These are phyloP conservation scores for Hyles euphorbiae DNA, from an alignment of 1,140 invertebrate species.

Conservation along the genomic window DNA sequence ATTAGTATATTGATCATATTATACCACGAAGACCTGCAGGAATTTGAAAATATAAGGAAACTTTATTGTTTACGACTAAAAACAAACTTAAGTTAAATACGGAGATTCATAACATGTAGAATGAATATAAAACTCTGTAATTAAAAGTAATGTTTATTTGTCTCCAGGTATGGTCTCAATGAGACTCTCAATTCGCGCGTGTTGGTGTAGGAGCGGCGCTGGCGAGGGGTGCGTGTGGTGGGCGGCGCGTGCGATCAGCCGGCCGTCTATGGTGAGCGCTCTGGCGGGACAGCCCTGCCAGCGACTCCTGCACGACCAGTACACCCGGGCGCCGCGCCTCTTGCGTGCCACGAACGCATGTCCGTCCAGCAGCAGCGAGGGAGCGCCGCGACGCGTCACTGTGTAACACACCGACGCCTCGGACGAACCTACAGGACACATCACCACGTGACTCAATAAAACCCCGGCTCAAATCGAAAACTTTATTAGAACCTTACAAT, in stretches of 20 bases:
- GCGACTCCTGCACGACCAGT: slow-evolving; percentile 58
- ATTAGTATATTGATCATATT: neutral
- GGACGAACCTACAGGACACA: slow-evolving; percentile 13
- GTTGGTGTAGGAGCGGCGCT: slow-evolving; percentile 29
- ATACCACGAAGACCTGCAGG: too few relatives aligned
- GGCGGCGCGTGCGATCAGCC: slow-evolving; percentile 32
- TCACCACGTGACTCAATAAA: neutral
- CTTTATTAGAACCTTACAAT: slow-evolving; percentile 3
- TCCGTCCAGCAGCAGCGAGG: slow-evolving; percentile 52
- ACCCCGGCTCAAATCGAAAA: neutral
- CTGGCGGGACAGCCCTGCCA: slow-evolving; percentile 42
- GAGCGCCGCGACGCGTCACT: slow-evolving; percentile 58
- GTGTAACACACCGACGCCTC: slow-evolving; percentile 38
- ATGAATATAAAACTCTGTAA: too few relatives aligned
- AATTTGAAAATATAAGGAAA: too few relatives aligned
- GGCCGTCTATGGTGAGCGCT: slow-evolving; percentile 49
- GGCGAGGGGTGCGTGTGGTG: slow-evolving; percentile 47
- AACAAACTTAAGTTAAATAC: too few relatives aligned
- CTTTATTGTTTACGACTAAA: too few relatives aligned
- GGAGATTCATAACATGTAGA: too few relatives aligned
- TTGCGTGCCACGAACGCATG: slow-evolving; percentile 54
- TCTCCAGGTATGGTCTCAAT: slow-evolving; percentile 50
- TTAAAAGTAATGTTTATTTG: slow-evolving; percentile 10
- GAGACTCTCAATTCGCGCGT: slow-evolving; percentile 53
- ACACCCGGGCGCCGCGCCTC: slow-evolving; percentile 53